Base-by-base conservation (phyloP, 2,888 invertebrate species). In the Diadegma fenestrale region DNA sequence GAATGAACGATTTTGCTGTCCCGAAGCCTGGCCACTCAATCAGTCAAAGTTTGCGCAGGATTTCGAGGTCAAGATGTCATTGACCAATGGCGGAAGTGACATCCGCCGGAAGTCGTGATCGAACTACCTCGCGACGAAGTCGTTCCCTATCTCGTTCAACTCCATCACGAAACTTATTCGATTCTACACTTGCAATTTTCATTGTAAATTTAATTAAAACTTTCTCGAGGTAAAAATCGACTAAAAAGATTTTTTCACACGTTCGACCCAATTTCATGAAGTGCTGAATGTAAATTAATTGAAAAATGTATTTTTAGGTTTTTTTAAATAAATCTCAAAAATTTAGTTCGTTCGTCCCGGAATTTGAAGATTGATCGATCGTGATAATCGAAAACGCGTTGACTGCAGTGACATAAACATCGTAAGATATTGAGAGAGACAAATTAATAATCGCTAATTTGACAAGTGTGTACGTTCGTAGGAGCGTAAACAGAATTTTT, bases 31-130 rank as follows among this genome's bases (percentile, higher is more conserved):
- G 19, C 37, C 22, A n/a, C 26, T 43, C 26, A n/a, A 58, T 45
- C n/a, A 45, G 45, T 45, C n/a, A 63, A 63, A 43, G 75, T 30
- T 75, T 63, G 48, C 19, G 6, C 14, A 37, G 41, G 41, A 81
- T 79, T 82, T 84, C 83, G 84, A 87, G 85, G 87, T 87, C 85
- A 83, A 86, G 83, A 66, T 86, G 85, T 85, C 86, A 82, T 68
- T 88, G 86, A 87, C 87, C 86, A 87, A 81, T 86, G 80, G 80
- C 87, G 88, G 88, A 88, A 88, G 88, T 87, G 33, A 80, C 85
- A 82, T 88, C 88, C 88, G 88, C 86, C 88, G 88, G 88, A 88
- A 88, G 76, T 86, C 80, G 85, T 85, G 85, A 87, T 87, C 79
- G 76, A 83, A 76, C 73, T 79, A 51, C 45, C 58, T 68, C 61